Evolutionary conservation across 2,113 vertebrate species (phyloP), one percentile per base, ranked within the genome.

Genomic region (Neopipo cinnamomea): DNA sequence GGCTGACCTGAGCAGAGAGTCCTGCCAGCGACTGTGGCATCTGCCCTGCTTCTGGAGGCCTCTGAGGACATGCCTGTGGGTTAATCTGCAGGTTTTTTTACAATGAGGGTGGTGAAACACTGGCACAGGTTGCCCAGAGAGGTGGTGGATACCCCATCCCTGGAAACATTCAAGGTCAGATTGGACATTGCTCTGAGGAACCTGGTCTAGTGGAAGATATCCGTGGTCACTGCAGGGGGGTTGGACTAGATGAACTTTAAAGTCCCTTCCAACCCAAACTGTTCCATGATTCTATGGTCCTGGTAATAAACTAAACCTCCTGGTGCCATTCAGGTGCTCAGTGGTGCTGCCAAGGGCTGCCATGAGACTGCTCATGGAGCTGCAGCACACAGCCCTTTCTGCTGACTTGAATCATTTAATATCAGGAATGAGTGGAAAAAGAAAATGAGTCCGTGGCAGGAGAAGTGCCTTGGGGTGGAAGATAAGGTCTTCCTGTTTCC

Each of bases 401-500:
- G 71, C 81, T 28, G 67, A 58, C 50, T 18, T 28, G 1, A 42
- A 61, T 35, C 66, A 2, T 42, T 35, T 20, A 55, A 19, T 35
- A 55, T 74, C 76, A 80, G 72, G 24, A 42, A 62, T 44, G 55
- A 50, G 39, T 18, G 46, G 46, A 42, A 39, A 47, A 79, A 71
- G 81, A 19, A 10, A 5, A 3, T 0, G 4, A 90, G 67, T 35
- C 50, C 83, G 55, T 47, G 35, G 63, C 72, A 71, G 78, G n/a
- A 95, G 73, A 61, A 78, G 85, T 2, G 2, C 37, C 66, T 84
- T 76, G 85, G 89, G 49, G n/a, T 89, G 87, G 46, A 39, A 95
- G 89, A 96, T 93, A 96, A 96, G 53, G 67, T 85, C 85, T 97
- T 97, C 89, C 93, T 88, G 71, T 73, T 97, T 93, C 89, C 89